Conservation (phyloP, 2,797 vertebrate genomes). For the Clarias fuscus region DNA sequence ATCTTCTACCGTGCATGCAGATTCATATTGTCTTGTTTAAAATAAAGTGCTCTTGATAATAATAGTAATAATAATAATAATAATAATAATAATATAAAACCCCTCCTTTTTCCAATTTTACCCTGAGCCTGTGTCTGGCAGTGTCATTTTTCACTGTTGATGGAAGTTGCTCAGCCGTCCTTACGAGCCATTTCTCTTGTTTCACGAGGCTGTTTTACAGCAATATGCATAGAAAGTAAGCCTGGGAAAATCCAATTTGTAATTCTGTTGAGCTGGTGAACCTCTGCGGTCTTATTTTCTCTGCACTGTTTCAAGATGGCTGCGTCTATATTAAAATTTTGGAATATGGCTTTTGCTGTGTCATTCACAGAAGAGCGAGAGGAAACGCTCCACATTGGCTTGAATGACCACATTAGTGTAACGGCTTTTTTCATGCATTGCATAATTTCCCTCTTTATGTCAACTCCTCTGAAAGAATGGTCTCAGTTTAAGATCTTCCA, state of each 20-base stretch:
- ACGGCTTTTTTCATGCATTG: slow-evolving; percentile 30
- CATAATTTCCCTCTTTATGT: slow-evolving; percentile 28
- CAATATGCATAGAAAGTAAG: slow-evolving; percentile 67
- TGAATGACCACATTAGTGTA: slow-evolving; percentile 27
- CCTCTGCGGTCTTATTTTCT: slow-evolving; percentile 49
- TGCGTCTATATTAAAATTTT: slow-evolving; percentile 27
- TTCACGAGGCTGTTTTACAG: slow-evolving; percentile 58
- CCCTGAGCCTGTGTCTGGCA: slow-evolving; percentile 16
- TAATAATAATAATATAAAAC: too few species aligned
- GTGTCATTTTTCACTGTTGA: slow-evolving; percentile 56
- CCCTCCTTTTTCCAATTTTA: slow-evolving; percentile 1
- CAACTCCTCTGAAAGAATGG: slow-evolving; percentile 2
- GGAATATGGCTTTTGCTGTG: slow-evolving; percentile 37
- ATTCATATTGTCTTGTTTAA: neutral
- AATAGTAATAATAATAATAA: too few species aligned
- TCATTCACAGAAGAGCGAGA: slow-evolving; percentile 24
- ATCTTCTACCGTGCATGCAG: neutral
- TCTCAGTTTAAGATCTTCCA: neutral
- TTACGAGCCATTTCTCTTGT: slow-evolving; percentile 51
- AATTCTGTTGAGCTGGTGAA: slow-evolving; percentile 58
- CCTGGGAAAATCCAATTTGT: slow-evolving; percentile 69
- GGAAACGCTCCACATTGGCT: slow-evolving; percentile 6
- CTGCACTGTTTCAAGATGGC: slow-evolving; percentile 16
- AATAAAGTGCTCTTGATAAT: neutral
- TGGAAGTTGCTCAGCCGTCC: slow-evolving; percentile 51